Evolutionary conservation across 1,140 invertebrate species (phyloP).

Genomic region (Globodera rostochiensis): DNA sequence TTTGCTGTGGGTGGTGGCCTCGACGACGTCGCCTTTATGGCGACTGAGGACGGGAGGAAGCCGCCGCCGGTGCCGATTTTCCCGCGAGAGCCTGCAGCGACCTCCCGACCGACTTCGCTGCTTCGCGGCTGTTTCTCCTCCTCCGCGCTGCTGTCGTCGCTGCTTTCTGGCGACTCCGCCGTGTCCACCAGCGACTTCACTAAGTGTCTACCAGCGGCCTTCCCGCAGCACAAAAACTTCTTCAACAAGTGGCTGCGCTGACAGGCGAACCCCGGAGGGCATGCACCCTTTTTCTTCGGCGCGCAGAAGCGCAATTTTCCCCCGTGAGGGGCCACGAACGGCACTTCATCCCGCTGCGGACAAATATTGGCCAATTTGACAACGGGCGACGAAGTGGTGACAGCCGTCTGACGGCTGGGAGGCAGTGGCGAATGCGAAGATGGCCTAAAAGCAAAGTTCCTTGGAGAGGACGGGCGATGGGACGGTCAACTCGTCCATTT

Average conservation of each 20-base stretch:
- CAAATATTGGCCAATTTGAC: constrained; percentile 41
- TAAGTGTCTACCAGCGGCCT: neutral
- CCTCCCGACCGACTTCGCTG: neutral
- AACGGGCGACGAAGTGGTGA: neutral
- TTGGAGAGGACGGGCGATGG: neutral
- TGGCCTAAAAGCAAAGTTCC: constrained; percentile 9
- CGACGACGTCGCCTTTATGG: neutral
- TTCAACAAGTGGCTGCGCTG: constrained; percentile 53
- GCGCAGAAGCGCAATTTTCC: constrained; percentile 58
- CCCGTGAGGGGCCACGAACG: constrained; percentile 53
- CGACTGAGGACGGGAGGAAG: neutral
- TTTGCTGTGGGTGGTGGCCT: neutral
- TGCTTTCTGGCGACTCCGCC: neutral
- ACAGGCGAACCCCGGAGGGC: constrained; percentile 53
- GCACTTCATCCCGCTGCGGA: constrained; percentile 53
- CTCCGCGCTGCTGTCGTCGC: neutral
- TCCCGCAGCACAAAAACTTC: constrained; percentile 63
- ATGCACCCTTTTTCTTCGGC: constrained; percentile 42
- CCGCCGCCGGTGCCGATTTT: neutral
- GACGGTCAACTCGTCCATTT: constrained; percentile 8
- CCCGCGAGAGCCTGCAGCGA: neutral
- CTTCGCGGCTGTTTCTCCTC: neutral
- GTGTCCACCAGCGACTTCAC: neutral
- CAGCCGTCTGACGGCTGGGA: constrained; percentile 4
- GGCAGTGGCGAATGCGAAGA: constrained; percentile 1